Evolutionary conservation across 1,140 invertebrate genomes (phyloP).

Genomic region (Phocides pigmalion): DNA sequence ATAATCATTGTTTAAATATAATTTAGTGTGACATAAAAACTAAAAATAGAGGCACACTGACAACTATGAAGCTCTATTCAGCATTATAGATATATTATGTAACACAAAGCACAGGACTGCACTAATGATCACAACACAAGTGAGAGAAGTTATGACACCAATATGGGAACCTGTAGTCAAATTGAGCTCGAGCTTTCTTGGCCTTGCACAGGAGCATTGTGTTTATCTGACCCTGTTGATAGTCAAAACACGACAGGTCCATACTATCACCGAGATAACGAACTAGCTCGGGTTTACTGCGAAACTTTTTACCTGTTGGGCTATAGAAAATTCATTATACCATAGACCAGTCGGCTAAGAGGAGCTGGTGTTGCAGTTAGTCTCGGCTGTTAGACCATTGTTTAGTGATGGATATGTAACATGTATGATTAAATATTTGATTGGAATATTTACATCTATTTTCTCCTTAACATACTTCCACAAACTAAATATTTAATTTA

Average conservation of each 20-base stretch:
- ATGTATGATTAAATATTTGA: constrained; percentile 35
- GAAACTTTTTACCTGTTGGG: constrained; percentile 91
- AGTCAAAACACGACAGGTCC: constrained; percentile 93
- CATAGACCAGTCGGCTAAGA: constrained; percentile 42
- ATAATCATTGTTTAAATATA: constrained; percentile 40
- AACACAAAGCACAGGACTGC: constrained; percentile 73
- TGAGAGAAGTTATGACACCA: constrained; percentile 71
- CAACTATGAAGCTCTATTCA: constrained; percentile 53
- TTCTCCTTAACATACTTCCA: constrained; percentile 5
- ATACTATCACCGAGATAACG: constrained; percentile 90
- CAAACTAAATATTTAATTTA: constrained; percentile 27
- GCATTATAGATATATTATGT: constrained; percentile 59
- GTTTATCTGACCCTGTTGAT: constrained; percentile 90
- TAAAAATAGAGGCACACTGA: constrained; percentile 45
- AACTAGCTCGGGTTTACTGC: constrained; percentile 92
- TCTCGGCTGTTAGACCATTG: constrained; percentile 50
- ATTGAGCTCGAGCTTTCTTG: constrained; percentile 86
- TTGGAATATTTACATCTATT: constrained; percentile 21
- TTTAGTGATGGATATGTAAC: constrained; percentile 51
- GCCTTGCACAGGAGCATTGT: constrained; percentile 86
- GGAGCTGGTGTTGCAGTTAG: constrained; percentile 52
- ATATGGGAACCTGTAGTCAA: constrained; percentile 86
- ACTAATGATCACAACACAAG: constrained; percentile 80
- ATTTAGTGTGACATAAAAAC: constrained; percentile 27
- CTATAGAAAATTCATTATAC: constrained; percentile 83